Conservation (phyloP, 2,113 vertebrate genomes). For the Crocuta crocuta region DNA sequence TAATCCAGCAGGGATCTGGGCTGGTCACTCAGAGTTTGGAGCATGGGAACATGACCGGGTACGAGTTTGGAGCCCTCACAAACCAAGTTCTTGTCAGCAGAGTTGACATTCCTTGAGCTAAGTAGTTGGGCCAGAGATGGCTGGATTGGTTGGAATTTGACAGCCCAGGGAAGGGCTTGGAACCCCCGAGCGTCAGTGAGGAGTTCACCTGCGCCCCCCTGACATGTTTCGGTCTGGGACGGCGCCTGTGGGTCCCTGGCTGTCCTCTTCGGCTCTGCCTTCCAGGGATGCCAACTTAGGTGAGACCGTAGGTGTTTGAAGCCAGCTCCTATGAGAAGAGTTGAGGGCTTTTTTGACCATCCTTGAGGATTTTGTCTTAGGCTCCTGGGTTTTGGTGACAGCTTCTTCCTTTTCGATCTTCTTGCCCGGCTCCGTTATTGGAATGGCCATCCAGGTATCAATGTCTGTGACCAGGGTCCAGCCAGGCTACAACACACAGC, state of each 20-base stretch:
- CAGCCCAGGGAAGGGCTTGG: neutral
- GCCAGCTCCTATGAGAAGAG: neutral
- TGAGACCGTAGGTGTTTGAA: neutral
- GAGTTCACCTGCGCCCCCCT: neutral
- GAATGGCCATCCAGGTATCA: rapidly evolving
- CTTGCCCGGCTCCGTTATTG: neutral
- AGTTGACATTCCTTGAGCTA: neutral
- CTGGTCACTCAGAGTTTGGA: neutral
- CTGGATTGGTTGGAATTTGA: neutral
- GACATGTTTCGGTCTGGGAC: neutral
- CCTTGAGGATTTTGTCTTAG: neutral
- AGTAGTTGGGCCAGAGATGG: neutral
- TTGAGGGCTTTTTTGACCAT: neutral
- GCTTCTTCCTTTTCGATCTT: neutral
- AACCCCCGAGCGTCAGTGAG: rapidly evolving
- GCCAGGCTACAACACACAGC: neutral
- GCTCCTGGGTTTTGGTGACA: neutral
- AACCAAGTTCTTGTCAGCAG: neutral
- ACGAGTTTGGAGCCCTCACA: neutral
- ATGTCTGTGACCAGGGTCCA: neutral
- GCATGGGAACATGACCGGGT: neutral
- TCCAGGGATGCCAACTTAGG: neutral
- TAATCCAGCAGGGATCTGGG: neutral
- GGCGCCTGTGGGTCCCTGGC: rapidly evolving
- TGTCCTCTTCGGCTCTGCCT: neutral